These are phyloP conservation scores for Serrognathus titanus DNA, from an alignment of 2,888 invertebrate genomes.

Conservation along the genomic window DNA sequence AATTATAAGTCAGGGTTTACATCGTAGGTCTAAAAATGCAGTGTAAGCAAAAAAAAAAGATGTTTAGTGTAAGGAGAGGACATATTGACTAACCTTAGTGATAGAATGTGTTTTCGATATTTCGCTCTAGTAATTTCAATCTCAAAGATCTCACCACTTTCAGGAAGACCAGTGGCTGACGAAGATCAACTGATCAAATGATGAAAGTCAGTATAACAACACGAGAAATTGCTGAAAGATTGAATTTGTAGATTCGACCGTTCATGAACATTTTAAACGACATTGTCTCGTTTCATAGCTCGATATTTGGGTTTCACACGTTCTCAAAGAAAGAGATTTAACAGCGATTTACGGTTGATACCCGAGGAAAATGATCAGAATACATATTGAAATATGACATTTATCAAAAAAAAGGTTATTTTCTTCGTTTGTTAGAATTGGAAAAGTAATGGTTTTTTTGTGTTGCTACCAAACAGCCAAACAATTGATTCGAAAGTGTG, in stretches of 20 bases:
- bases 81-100: too few species aligned
- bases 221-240: constrained; percentile 25
- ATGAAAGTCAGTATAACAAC: constrained; percentile 28
- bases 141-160: constrained; percentile 6
- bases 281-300: constrained; percentile 16
- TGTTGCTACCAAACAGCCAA: constrained; percentile 19
- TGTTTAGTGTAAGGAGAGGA: too few species aligned
- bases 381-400: constrained; percentile 25
- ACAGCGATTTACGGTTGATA: constrained; percentile 23
- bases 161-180: constrained; percentile 21
- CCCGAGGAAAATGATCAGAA: constrained; percentile 26
- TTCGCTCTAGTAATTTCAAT: neutral
- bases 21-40: neutral
- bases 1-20: too few species aligned
- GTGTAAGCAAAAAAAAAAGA: neutral
- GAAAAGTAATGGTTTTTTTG: constrained; percentile 19
- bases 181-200: constrained; percentile 20
- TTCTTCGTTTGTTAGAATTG: too few species aligned
- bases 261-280: constrained; percentile 24
- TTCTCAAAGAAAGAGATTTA: constrained; percentile 22
- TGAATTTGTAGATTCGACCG: constrained; percentile 22
- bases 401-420: constrained; percentile 24
- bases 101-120: neutral
- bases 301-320: constrained; percentile 23
- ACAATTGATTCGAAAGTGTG: constrained; percentile 23